Conservation (phyloP, 2,113 vertebrate genomes). For the Thalassarche chlororhynchos region DNA sequence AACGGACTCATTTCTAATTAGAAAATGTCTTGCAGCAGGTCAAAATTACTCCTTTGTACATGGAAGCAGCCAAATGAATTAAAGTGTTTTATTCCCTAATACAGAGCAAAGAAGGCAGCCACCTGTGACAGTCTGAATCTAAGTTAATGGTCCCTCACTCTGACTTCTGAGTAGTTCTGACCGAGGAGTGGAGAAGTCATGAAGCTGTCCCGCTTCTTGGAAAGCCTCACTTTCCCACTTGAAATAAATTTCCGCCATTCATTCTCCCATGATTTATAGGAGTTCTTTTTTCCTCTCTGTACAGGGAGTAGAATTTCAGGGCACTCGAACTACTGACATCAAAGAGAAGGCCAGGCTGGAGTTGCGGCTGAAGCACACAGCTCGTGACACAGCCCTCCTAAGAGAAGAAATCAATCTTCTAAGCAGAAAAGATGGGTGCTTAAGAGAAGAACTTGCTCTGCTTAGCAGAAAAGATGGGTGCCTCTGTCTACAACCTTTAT, state of each 20-base stretch:
- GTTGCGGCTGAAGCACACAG: constrained; percentile 65
- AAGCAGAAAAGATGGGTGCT: constrained; percentile 69
- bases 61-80: background rate
- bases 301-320: constrained; percentile 80
- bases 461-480: constrained; percentile 23
- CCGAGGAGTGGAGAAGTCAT: background rate
- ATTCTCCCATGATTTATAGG: background rate
- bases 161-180: background rate
- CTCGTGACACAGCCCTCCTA: constrained; percentile 59
- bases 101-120: too few species aligned
- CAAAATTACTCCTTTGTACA: background rate
- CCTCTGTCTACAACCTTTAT: background rate
- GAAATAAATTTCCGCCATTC: background rate
- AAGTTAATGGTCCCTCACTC: background rate
- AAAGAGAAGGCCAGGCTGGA: constrained; percentile 70
- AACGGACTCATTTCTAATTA: background rate
- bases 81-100: too few species aligned
- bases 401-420: constrained; percentile 77
- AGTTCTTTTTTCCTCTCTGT: background rate
- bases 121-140: background rate
- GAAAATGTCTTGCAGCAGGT: background rate
- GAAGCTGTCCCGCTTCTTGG: background rate
- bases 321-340: constrained; percentile 37
- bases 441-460: constrained; percentile 73
- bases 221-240: background rate